These are phyloP conservation scores for Meta bourneti DNA, from an alignment of 2,888 invertebrate species.

Conservation along the genomic window DNA sequence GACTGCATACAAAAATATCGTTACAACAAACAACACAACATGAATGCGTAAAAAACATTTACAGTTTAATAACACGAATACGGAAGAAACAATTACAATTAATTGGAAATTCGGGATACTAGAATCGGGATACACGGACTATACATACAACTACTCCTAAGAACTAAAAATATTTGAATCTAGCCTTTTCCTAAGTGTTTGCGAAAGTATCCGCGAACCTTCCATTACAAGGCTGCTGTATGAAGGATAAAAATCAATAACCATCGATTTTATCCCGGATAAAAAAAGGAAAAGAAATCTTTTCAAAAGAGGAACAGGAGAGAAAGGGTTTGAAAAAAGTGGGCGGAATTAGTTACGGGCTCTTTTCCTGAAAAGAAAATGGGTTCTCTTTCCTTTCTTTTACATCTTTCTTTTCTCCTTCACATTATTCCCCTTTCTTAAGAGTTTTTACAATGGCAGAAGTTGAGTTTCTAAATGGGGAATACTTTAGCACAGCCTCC, in stretches of 20 bases:
- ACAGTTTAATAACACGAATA: no score
- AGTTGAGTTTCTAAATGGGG: slow-evolving; percentile 1
- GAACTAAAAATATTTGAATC: no score
- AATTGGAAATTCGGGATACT: no score
- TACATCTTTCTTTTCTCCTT: slow-evolving; percentile 10
- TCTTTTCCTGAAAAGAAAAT: slow-evolving; percentile 19
- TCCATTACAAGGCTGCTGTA: slow-evolving; percentile 27
- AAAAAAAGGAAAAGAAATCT: neutral
- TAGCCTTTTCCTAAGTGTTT: neutral
- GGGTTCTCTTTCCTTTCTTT: slow-evolving; percentile 28
- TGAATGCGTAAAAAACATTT: no score
- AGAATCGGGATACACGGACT: no score
- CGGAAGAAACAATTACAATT: no score
- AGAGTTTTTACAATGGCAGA: no score
- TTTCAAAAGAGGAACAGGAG: slow-evolving; percentile 15
- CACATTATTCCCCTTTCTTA: neutral
- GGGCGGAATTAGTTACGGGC: slow-evolving; percentile 52
- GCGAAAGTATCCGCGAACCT: slow-evolving; percentile 5
- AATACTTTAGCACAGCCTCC: neutral
- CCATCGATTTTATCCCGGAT: slow-evolving; percentile 42
- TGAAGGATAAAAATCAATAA: slow-evolving; percentile 39
- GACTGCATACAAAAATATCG: no score
- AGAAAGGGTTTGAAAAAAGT: slow-evolving; percentile 24
- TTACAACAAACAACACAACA: no score
- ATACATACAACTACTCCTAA: no score